phyloP scores from a whole-genome alignment of 2,888 invertebrate species.

The Pemphredon lugubris region DNA sequence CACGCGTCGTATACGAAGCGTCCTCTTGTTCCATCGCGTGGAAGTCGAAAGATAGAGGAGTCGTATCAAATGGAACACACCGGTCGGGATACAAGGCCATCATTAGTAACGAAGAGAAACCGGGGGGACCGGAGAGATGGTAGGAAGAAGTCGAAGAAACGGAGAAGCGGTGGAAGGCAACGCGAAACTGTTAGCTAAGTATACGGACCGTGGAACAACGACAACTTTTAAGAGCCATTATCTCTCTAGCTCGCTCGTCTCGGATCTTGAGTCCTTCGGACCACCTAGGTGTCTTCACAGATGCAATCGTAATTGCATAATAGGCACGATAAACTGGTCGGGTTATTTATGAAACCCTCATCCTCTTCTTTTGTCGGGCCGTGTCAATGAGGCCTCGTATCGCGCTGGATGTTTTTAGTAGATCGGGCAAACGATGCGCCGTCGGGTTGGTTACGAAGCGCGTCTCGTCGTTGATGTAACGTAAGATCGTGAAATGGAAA shows the following conservation, averaged over 20 bases:
- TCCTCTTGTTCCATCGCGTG: background rate
- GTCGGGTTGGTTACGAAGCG: slow-evolving; percentile 43
- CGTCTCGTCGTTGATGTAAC: slow-evolving; percentile 43
- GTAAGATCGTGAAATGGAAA: no score
- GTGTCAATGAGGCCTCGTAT: slow-evolving; percentile 68
- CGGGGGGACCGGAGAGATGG: slow-evolving; percentile 12
- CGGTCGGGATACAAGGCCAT: slow-evolving; percentile 15
- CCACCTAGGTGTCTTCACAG: slow-evolving; percentile 75
- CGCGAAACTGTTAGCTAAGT: slow-evolving; percentile 46
- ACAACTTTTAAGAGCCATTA: slow-evolving; percentile 65
- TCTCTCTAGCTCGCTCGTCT: slow-evolving; percentile 51
- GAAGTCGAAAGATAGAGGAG: slow-evolving; percentile 13
- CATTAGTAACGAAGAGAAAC: slow-evolving; percentile 33
- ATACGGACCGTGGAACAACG: slow-evolving; percentile 54
- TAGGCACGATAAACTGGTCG: slow-evolving; percentile 74
- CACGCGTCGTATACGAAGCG: background rate
- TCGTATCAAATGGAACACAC: slow-evolving; percentile 10
- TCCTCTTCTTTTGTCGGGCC: slow-evolving; percentile 72
- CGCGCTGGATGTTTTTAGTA: slow-evolving; percentile 49
- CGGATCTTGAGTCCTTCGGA: slow-evolving; percentile 68
- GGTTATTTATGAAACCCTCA: slow-evolving; percentile 76
- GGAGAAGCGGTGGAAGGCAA: slow-evolving; percentile 21
- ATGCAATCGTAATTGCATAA: slow-evolving; percentile 80
- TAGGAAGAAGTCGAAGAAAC: slow-evolving; percentile 20
- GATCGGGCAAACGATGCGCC: slow-evolving; percentile 39